A percentile compares a stretch with the other conserved stretches of the same genome.
phyloP scores from a whole-genome alignment of 2,113 vertebrate genomes.

The Camelus dromedarius region DNA sequence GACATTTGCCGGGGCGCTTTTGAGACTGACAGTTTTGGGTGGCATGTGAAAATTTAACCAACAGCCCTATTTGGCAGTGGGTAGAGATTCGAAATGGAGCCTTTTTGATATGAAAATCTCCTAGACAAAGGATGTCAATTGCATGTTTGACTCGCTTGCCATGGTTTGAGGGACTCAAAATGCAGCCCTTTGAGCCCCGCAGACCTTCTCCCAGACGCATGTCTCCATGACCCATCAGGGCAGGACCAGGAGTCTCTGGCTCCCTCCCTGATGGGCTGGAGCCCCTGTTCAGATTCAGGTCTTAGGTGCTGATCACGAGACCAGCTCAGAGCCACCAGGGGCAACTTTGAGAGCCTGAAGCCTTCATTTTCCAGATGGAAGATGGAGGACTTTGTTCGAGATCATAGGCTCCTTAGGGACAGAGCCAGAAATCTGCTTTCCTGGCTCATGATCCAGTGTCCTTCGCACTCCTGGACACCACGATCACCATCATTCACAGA shows the following conservation, averaged over 20 bases:
- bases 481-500: background rate
- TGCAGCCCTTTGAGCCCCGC: constrained; percentile 53
- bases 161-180: constrained; percentile 69
- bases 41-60: constrained; percentile 74
- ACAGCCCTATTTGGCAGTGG: constrained; percentile 71
- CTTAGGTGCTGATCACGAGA: background rate
- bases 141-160: constrained; percentile 74
- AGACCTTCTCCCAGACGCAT: background rate
- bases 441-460: background rate
- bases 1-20: constrained; percentile 72
- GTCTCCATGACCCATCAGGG: constrained; percentile 10
- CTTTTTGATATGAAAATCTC: constrained; percentile 82
- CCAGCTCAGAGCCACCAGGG: background rate
- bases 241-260: background rate
- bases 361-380: background rate
- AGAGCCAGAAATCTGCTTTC: constrained; percentile 25
- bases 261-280: background rate
- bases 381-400: background rate
- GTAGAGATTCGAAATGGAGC: constrained; percentile 68
- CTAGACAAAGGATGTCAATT: constrained; percentile 72
- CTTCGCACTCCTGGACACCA: background rate
- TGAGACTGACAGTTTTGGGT: constrained; percentile 77
- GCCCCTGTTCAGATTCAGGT: background rate
- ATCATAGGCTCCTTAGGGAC: background rate
- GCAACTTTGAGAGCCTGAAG: background rate